phyloP scores from a whole-genome alignment of 37 sponge, comb jelly and placozoan genomes.

The Theonella swinhoei region DNA sequence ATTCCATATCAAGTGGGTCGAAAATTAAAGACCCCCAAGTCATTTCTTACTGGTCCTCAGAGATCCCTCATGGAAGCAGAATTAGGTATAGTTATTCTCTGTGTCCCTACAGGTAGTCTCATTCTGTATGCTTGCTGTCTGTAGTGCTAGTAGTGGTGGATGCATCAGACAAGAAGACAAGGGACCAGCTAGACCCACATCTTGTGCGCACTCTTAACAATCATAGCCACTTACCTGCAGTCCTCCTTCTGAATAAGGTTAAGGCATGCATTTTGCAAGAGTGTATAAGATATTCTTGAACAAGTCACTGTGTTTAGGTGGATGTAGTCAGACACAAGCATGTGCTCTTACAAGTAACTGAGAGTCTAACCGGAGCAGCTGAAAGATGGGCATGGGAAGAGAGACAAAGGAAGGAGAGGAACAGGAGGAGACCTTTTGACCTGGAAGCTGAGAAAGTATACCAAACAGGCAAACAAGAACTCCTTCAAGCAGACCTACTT shows the following conservation, averaged over 20 bases:
- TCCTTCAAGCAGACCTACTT: no score
- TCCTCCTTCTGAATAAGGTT: conserved; percentile 91
- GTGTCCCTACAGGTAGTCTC: background rate
- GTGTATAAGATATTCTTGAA: background rate
- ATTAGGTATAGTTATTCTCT: conserved; percentile 33
- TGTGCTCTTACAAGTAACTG: conserved; percentile 38
- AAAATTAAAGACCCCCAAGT: conserved; percentile 60
- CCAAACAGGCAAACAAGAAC: no score
- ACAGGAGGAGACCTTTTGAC: background rate
- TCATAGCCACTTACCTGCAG: conserved; percentile 42
- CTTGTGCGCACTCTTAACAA: conserved; percentile 24
- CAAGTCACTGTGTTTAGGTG: conserved; percentile 43
- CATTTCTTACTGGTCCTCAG: conserved; percentile 59
- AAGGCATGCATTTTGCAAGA: background rate
- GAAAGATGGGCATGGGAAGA: background rate
- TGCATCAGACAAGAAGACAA: conserved; percentile 57
- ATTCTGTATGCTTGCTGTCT: conserved; percentile 1
- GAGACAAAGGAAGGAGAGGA: conserved; percentile 2
- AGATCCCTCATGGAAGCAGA: conserved; percentile 73
- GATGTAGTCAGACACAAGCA: conserved; percentile 61
- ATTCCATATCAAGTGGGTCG: conserved; percentile 60
- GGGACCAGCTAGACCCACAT: conserved; percentile 26
- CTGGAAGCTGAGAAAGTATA: no score
- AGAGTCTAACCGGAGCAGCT: conserved; percentile 5
- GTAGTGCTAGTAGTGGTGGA: conserved; percentile 81